A percentile compares a stretch with the other conserved stretches of the same genome.
These are phyloP conservation scores for Bathybates hornii DNA, from an alignment of 2,113 vertebrate species.

Conservation along the genomic window DNA sequence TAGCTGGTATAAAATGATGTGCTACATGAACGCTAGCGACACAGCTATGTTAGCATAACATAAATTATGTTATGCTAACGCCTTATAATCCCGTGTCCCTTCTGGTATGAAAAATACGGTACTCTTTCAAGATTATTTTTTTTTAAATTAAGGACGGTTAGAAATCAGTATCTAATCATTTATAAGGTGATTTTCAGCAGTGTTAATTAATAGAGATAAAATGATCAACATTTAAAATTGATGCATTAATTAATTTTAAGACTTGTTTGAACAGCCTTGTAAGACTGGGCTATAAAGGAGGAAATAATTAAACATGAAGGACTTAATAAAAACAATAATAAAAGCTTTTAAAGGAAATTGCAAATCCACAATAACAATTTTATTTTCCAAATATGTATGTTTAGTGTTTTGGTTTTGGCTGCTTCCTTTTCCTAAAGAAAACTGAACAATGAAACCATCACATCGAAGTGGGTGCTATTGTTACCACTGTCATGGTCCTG, in stretches of 20 bases:
- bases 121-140: neutral
- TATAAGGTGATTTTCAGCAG: neutral
- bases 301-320: neutral
- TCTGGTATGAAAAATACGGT: neutral
- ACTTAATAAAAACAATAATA: neutral
- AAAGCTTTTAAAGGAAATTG: neutral
- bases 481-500: neutral
- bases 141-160: rapidly evolving
- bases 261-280: neutral
- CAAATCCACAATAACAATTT: neutral
- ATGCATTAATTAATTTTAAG: neutral
- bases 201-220: neutral
- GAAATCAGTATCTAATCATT: neutral
- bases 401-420: neutral
- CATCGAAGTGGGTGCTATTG: neutral
- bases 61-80: neutral
- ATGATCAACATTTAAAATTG: neutral
- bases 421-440: neutral
- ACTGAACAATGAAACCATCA: neutral
- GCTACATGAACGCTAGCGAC: neutral
- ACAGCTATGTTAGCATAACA: neutral
- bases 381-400: neutral
- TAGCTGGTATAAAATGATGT: neutral
- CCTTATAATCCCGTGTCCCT: neutral
- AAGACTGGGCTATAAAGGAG: neutral